Evolutionary conservation across 2,888 invertebrate species (phyloP), one percentile per base, ranked within the genome.

Genomic region (Aphidoletes aphidimyza): DNA sequence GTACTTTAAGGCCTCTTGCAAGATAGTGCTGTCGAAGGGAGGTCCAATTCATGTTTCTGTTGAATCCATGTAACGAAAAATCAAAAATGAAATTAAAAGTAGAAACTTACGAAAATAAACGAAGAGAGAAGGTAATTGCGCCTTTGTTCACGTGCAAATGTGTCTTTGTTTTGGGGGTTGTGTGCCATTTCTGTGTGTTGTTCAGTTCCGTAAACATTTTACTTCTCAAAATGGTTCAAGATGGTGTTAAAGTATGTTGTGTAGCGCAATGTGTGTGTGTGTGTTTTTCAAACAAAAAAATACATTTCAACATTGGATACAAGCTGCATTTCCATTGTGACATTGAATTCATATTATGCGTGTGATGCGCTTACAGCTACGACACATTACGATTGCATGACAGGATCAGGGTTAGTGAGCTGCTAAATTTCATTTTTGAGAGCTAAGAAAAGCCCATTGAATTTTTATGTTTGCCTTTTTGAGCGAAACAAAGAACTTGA

Each of bases 41-140:
- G n/a, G n/a, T n/a, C n/a, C n/a, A n/a, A n/a, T n/a, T n/a, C n/a
- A n/a, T n/a, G n/a, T n/a, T n/a, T n/a, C n/a, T n/a, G n/a, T n/a
- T n/a, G n/a, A n/a, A n/a, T n/a, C n/a, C n/a, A n/a, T n/a, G 9
- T 30, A 34, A 69, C 11, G 34, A 30, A 69, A 69, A 69, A 69
- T 1, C 11, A n/a, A 5, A 69, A 69, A 69, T 69, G 11, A 69
- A 69, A 69, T 30, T n/a, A 69, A 69, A 69, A 69, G 26, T 6
- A 30, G 69, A 9, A 69, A 69, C 69, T 69, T 69, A 69, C 69
- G 69, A 69, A 69, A 69, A 69, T 69, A 69, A 69, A 69, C 30
- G 69, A 69, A 30, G 69, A 69, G 69, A 69, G 34, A 69, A 69
- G 69, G 30, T 30, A 69, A 69, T n/a, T 30, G 30, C 34, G 34